phyloP scores from a whole-genome alignment of 1,140 invertebrate genomes.

The Coptotermes formosanus region DNA sequence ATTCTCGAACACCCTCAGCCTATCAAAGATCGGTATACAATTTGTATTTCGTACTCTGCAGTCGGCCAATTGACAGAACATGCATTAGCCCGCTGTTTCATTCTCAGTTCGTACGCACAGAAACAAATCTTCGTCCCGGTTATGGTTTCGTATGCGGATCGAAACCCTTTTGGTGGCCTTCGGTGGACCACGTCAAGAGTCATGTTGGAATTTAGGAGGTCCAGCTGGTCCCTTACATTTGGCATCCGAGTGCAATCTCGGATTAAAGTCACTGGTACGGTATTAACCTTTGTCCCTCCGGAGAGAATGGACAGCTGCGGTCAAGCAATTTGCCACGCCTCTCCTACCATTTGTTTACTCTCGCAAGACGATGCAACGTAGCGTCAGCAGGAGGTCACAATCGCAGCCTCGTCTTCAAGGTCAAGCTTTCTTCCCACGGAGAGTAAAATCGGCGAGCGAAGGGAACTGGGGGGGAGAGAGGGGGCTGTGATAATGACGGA shows the following conservation, averaged over 20 bases:
- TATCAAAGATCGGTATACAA: too few species aligned
- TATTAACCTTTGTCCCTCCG: background rate
- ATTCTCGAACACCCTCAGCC: too few species aligned
- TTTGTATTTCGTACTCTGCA: too few species aligned
- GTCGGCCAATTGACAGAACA: too few species aligned
- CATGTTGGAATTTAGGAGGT: background rate
- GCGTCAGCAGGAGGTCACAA: slow-evolving; percentile 16
- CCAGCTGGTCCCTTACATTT: background rate
- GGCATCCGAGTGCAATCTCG: background rate
- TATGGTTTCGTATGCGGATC: background rate
- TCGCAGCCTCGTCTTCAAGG: slow-evolving; percentile 2
- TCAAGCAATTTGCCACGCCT: slow-evolving; percentile 17
- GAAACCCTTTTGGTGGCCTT: background rate
- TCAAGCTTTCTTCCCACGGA: slow-evolving; percentile 14
- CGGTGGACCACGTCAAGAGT: background rate
- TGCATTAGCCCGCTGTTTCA: too few species aligned
- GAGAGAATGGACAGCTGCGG: slow-evolving; percentile 2
- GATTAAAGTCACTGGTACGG: background rate
- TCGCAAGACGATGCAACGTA: slow-evolving; percentile 11
- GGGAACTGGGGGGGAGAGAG: too few species aligned
- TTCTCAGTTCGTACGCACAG: too few species aligned
- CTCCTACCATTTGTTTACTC: slow-evolving; percentile 6
- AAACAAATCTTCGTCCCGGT: background rate
- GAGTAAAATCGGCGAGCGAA: background rate
- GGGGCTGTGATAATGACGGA: background rate